A percentile compares a stretch with the other conserved stretches of the same genome.
Conservation (phyloP, 2,888 invertebrate genomes). For the Chrysomela aeneicollis region DNA sequence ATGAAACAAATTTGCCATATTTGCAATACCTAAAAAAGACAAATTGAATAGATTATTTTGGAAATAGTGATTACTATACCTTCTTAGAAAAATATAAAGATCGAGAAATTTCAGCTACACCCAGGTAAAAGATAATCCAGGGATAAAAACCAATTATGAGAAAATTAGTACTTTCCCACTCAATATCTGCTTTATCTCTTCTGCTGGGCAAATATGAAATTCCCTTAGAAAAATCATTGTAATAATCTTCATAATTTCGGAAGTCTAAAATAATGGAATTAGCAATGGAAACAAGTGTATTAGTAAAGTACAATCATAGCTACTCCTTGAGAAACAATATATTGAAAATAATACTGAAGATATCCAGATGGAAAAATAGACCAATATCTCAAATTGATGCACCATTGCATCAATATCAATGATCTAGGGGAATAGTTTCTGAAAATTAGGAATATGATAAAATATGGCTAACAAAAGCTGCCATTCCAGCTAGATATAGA, state of each 20-base stretch:
- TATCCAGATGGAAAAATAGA: conserved; percentile 66
- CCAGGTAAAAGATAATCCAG: conserved; percentile 66
- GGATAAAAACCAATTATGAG: conserved; percentile 64
- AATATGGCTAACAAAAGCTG: too few species aligned
- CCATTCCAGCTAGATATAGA: too few species aligned
- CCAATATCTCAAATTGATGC: conserved; percentile 37
- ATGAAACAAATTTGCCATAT: conserved; percentile 66
- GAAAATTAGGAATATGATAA: too few species aligned
- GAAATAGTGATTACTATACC: conserved; percentile 25
- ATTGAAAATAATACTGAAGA: conserved; percentile 66
- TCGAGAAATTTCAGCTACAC: conserved; percentile 65
- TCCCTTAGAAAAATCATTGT: conserved; percentile 66
- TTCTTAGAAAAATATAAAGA: conserved; percentile 38
- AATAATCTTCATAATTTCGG: conserved; percentile 57
- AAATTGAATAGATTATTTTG: not conserved
- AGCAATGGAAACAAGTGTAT: conserved; percentile 7
- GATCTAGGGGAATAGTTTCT: too few species aligned
- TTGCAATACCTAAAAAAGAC: conserved; percentile 60
- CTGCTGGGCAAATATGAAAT: conserved; percentile 66
- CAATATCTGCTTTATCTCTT: conserved; percentile 74
- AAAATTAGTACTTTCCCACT: conserved; percentile 74
- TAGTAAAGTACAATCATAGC: conserved; percentile 52
- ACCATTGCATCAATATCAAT: too few species aligned
- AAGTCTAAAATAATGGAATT: conserved; percentile 55
- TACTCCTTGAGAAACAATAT: conserved; percentile 64